A percentile compares a stretch with the other conserved stretches of the same genome.
These are phyloP conservation scores for Pycnomerus fuliginosus DNA, from an alignment of 2,888 invertebrate species.

Conservation along the genomic window DNA sequence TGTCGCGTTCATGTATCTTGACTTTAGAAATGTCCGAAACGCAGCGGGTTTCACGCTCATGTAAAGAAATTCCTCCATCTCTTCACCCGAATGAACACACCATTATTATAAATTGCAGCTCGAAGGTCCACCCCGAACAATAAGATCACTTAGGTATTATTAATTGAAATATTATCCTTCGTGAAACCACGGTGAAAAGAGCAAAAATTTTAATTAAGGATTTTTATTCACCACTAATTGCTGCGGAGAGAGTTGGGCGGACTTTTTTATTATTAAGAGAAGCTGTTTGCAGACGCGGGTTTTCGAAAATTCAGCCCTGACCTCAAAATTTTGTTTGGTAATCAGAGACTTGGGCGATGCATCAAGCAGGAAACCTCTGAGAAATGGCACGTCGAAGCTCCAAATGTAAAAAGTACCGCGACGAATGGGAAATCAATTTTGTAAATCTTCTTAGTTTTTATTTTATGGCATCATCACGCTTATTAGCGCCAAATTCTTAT, in stretches of 20 bases:
- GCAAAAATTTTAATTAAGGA: constrained; percentile 27
- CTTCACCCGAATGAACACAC: not conserved
- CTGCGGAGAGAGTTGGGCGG: constrained; percentile 17
- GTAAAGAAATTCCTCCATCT: constrained; percentile 8
- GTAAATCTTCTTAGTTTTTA: no score
- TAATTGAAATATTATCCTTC: constrained; percentile 30
- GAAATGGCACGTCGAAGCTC: no score
- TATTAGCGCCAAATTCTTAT: constrained; percentile 7
- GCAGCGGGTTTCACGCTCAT: constrained; percentile 21
- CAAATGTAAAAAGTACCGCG: no score
- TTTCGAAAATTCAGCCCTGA: no score
- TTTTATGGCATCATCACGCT: constrained; percentile 8
- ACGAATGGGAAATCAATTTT: no score
- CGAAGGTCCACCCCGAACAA: constrained; percentile 7
- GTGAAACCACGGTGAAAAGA: no score
- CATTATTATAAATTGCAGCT: constrained; percentile 6
- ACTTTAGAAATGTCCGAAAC: constrained; percentile 13
- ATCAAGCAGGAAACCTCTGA: no score
- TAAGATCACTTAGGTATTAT: constrained; percentile 26
- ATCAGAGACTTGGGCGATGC: no score
- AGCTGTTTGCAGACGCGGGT: constrained; percentile 20
- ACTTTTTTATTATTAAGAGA: constrained; percentile 10
- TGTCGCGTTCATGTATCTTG: constrained; percentile 14
- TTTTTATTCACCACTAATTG: constrained; percentile 19
- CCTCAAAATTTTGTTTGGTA: no score